phyloP scores from a whole-genome alignment of 2,888 invertebrate genomes.

The Thymelicus lineola region DNA sequence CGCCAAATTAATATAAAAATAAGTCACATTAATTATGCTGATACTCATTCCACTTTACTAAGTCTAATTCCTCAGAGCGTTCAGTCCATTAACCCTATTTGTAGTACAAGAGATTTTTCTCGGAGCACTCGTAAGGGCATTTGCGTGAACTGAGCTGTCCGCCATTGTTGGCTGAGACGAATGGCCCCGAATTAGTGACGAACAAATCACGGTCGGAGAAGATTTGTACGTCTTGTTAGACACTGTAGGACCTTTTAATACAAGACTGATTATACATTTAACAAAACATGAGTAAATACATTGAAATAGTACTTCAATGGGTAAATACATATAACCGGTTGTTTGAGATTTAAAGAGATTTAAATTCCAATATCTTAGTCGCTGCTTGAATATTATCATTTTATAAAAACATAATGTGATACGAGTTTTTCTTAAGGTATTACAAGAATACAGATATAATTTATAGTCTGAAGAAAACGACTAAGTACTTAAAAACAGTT shows the following conservation, averaged over 20 bases:
- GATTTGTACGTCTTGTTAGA: conserved; percentile 37
- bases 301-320: no score
- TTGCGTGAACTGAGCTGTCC: conserved; percentile 58
- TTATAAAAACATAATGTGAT: no score
- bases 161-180: conserved; percentile 56
- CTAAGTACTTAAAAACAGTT: no score
- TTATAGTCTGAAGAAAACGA: no score
- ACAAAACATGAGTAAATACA: no score
- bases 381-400: no score
- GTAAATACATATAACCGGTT: no score
- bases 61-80: background rate
- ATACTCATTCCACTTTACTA: conserved; percentile 7
- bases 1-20: background rate
- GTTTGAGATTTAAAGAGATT: no score
- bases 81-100: conserved; percentile 55
- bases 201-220: conserved; percentile 45
- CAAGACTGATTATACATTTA: no score
- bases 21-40: conserved; percentile 4
- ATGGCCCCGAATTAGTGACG: conserved; percentile 54
- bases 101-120: conserved; percentile 57
- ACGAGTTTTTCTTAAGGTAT: no score
- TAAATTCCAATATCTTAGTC: no score
- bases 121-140: conserved; percentile 53
- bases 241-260: conserved; percentile 11
- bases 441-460: no score